Base-by-base conservation (phyloP, 2,113 vertebrate genomes). In the Tragelaphus imberbis region DNA sequence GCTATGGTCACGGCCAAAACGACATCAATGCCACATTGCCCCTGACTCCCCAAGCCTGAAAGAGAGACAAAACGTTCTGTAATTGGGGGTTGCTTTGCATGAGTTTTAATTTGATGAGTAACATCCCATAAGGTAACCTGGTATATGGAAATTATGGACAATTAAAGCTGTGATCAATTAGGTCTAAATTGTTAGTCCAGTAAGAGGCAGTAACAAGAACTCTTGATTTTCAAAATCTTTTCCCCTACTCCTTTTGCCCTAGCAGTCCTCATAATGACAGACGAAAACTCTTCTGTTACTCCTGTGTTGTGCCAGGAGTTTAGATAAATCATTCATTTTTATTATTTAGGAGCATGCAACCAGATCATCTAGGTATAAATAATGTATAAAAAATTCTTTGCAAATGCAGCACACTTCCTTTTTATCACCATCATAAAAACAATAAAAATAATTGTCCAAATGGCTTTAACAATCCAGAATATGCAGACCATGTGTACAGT, bases 111-210 rank as follows among this genome's bases (percentile, higher is more conserved):
- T 98, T 98, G 98, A 97, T 98, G 97, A 98, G 97, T 97, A 98
- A 96, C 95, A 93, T 98, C 97, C 97, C 98, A 97, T 80, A 97
- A 98, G 98, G 94, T 94, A 25, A 94, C 95, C 79, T 63, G 68
- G 95, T 81, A 97, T 96, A 93, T 77, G 90, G 97, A 98, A 98
- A 98, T 98, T 98, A 98, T 97, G 95, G 95, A 97, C 98, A 98
- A 98, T 98, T 98, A 98, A 98, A 97, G 98, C 97, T 91, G 91
- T 87, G 98, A 98, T 98, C 98, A 98, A 98, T 98, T 98, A 98
- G 96, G 98, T 98, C 96, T 97, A 96, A 97, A 98, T 97, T 98
- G 97, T 98, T 98, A 94, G 97, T 88, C 97, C 97, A 96, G 98
- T 97, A 92, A 97, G 93, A 97, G 97, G 84, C 95, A 92, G 92